Conservation (phyloP, 1,140 invertebrate species). For the Panagrolaimus sp. region DNA sequence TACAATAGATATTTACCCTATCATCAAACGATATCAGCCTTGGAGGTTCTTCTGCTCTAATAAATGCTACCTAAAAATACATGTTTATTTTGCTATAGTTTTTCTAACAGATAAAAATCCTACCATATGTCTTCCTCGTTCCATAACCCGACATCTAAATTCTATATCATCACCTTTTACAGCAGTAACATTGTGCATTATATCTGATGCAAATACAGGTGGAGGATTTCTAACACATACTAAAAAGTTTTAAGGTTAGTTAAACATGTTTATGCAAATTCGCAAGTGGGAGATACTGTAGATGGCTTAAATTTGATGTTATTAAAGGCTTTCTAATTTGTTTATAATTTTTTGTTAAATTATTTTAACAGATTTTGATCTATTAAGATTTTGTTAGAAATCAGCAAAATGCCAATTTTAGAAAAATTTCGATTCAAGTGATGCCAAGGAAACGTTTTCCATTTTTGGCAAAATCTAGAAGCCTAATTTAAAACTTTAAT, state of each 20-base stretch:
- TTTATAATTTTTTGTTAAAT: no score
- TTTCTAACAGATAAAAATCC: background rate
- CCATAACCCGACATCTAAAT: constrained; percentile 44
- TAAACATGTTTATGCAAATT: background rate
- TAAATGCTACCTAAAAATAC: constrained; percentile 47
- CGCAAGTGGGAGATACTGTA: no score
- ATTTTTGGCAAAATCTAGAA: no score
- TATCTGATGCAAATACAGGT: constrained; percentile 36
- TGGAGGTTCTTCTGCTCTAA: constrained; percentile 46
- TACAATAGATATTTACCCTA: constrained; percentile 20
- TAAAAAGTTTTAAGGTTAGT: constrained; percentile 31
- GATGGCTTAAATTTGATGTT: no score
- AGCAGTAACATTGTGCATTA: constrained; percentile 51
- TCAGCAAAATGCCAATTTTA: no score
- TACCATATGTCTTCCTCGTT: constrained; percentile 48
- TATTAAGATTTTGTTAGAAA: no score
- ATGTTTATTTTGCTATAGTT: background rate
- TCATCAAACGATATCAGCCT: constrained; percentile 50
- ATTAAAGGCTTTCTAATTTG: no score
- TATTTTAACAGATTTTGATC: no score
- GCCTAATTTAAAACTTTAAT: no score
- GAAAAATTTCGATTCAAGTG: no score
- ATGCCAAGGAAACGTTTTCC: no score
- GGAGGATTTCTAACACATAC: constrained; percentile 44
- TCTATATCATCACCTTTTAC: constrained; percentile 54